Conservation (phyloP, 2,888 invertebrate genomes). For the Pyrochroa serraticornis region DNA sequence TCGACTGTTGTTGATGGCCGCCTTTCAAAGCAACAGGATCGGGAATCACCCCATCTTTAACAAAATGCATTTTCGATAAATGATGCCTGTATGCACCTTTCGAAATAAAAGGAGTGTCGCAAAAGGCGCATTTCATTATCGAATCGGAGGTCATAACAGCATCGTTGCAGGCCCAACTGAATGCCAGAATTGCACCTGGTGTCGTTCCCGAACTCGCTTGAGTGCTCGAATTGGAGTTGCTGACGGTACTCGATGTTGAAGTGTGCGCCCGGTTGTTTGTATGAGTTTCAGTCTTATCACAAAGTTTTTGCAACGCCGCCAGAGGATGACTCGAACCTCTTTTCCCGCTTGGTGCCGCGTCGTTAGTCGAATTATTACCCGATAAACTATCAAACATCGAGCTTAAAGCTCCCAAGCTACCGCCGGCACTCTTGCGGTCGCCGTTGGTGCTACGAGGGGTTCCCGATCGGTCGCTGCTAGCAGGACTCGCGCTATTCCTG, state of each 20-base stretch:
- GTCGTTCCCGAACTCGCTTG: constrained; percentile 62
- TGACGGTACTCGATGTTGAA: constrained; percentile 46
- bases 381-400: constrained; percentile 90
- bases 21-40: constrained; percentile 73
- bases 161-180: constrained; percentile 94
- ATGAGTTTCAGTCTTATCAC: constrained; percentile 91
- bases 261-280: constrained; percentile 57
- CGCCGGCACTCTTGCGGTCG: constrained; percentile 64
- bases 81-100: constrained; percentile 97
- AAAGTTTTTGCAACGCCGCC: constrained; percentile 92
- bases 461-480: constrained; percentile 76
- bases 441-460: constrained; percentile 74
- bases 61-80: constrained; percentile 93
- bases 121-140: constrained; percentile 92
- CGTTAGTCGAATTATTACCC: constrained; percentile 58
- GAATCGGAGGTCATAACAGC: constrained; percentile 86
- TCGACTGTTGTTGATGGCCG: constrained; percentile 50
- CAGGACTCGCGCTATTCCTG: constrained; percentile 71
- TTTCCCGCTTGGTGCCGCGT: constrained; percentile 61
- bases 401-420: constrained; percentile 81
- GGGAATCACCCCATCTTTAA: constrained; percentile 87
- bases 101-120: constrained; percentile 94
- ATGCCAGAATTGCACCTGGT: constrained; percentile 84
- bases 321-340: constrained; percentile 85
- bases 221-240: constrained; percentile 43